These are phyloP conservation scores for Papilio demoleus DNA, from an alignment of 2,888 invertebrate species.

Conservation along the genomic window DNA sequence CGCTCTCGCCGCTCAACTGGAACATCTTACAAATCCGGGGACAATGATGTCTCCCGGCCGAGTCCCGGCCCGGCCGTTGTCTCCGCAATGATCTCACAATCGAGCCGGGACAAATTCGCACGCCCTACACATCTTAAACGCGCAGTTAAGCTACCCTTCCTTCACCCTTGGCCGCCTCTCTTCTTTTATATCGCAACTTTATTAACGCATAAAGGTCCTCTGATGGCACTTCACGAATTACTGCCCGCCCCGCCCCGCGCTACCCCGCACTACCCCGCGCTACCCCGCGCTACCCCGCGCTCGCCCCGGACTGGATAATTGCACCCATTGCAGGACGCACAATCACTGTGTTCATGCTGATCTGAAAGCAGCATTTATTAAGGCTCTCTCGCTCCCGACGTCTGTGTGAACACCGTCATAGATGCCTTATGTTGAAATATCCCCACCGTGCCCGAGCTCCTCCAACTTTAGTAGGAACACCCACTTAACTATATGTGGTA, in stretches of 20 bases:
- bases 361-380: no score
- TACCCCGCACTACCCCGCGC: conserved; percentile 72
- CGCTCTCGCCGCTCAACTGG: conserved; percentile 26
- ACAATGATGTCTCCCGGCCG: conserved; percentile 53
- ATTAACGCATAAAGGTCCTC: conserved; percentile 83
- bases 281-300: conserved; percentile 77
- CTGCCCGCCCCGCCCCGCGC: conserved; percentile 73
- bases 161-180: conserved; percentile 81
- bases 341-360: no score
- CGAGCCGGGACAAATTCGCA: conserved; percentile 80
- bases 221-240: conserved; percentile 83
- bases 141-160: conserved; percentile 81
- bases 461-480: no score
- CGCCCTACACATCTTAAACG: conserved; percentile 82
- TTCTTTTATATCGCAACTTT: conserved; percentile 84
- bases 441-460: no score
- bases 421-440: no score
- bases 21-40: conserved; percentile 45
- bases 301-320: no score
- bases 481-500: no score
- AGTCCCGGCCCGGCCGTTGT: conserved; percentile 62
- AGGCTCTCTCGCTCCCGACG: no score
- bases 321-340: conserved; percentile 69
- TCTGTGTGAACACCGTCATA: no score
- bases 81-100: conserved; percentile 79